Percentiles rank a stretch among this genome's conserved stretches.
Evolutionary conservation across 2,888 invertebrate genomes (phyloP).

Genomic region (Caenorhabditis angaria): DNA sequence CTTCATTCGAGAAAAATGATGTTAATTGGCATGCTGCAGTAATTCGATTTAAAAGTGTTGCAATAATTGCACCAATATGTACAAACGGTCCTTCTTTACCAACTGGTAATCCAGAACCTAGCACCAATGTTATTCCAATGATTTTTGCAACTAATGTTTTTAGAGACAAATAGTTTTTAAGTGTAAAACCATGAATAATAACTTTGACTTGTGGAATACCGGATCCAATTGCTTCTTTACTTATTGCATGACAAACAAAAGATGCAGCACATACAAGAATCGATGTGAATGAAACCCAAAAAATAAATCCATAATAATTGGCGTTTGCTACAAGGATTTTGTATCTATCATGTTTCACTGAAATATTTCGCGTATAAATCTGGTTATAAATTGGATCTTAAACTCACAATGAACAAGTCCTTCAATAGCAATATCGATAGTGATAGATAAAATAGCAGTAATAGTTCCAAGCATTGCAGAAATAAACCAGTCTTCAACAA

Average conservation of each 20-base stretch:
- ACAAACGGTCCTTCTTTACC: constrained; percentile 99
- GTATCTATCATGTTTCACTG: background rate
- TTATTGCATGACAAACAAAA: constrained; percentile 2
- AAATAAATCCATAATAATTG: background rate
- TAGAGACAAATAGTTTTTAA: constrained; percentile 95
- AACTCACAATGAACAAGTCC: constrained; percentile 70
- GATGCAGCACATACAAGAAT: background rate
- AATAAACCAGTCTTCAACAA: constrained; percentile 75
- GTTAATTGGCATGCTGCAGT: constrained; percentile 55
- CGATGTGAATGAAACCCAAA: background rate
- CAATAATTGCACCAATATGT: constrained; percentile 95
- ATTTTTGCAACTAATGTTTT: constrained; percentile 92
- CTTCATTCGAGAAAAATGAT: constrained; percentile 63
- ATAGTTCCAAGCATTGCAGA: constrained; percentile 74
- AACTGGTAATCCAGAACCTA: constrained; percentile 92
- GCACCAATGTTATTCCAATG: constrained; percentile 89
- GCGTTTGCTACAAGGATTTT: no score
- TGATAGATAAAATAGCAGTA: constrained; percentile 73
- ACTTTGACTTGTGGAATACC: constrained; percentile 99
- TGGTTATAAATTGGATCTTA: no score
- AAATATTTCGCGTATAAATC: no score
- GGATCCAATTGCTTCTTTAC: constrained; percentile 72
- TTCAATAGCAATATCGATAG: constrained; percentile 68
- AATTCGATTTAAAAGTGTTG: constrained; percentile 81
- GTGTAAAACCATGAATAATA: constrained; percentile 87